These are phyloP conservation scores for Thamnophis sirtalis DNA, from an alignment of 2,113 vertebrate species.

Conservation along the genomic window DNA sequence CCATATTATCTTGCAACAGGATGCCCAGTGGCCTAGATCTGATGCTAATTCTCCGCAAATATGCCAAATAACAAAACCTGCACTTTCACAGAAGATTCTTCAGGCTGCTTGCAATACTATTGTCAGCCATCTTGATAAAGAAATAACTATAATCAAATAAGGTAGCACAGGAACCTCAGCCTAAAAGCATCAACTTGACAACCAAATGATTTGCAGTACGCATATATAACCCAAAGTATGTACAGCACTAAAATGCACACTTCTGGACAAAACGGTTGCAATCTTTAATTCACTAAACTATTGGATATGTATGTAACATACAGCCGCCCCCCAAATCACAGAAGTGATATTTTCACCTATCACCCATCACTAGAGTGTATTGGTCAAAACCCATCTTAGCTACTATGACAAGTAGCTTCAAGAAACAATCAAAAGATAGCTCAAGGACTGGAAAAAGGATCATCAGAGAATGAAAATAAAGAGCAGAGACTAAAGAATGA, in stretches of 20 bases:
- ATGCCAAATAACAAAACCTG: background rate
- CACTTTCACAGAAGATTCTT: background rate
- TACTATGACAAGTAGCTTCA: background rate
- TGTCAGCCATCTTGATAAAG: background rate
- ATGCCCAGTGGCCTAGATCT: background rate
- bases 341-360: background rate
- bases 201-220: background rate
- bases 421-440: background rate
- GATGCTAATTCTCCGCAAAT: background rate
- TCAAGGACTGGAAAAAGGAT: background rate
- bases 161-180: background rate
- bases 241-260: background rate
- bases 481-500: background rate
- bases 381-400: background rate
- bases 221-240: background rate
- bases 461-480: background rate
- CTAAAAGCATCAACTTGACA: background rate
- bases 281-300: background rate
- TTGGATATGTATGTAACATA: background rate
- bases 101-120: background rate
- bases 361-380: background rate
- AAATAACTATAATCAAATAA: background rate
- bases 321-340: background rate
- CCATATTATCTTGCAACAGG: background rate
- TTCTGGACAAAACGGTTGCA: background rate